phyloP scores from a whole-genome alignment of 2,797 vertebrate species.

The Rhadinocentrus ornatus region DNA sequence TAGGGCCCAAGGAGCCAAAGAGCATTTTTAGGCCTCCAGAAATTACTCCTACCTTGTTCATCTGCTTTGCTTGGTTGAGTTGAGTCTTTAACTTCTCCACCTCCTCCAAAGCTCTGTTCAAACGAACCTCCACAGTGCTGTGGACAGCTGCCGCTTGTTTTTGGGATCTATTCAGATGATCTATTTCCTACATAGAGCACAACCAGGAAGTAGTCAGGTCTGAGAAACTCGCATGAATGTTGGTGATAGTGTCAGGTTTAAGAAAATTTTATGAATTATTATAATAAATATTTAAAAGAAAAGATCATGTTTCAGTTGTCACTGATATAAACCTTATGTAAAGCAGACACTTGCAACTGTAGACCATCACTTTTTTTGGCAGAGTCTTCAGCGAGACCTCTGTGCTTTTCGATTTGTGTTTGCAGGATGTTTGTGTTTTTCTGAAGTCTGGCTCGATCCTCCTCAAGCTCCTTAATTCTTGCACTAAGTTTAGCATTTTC shows the following conservation, averaged over 20 bases:
- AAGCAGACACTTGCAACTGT: constrained; percentile 83
- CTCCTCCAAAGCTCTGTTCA: constrained; percentile 94
- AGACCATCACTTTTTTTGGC: constrained; percentile 85
- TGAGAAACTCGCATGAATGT: background rate
- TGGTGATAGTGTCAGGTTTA: background rate
- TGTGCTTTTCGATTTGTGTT: constrained; percentile 90
- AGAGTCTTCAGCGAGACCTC: constrained; percentile 85
- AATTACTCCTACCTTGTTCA: constrained; percentile 83
- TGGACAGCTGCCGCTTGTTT: constrained; percentile 87
- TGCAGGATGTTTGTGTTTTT: constrained; percentile 83
- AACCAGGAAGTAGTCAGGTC: background rate
- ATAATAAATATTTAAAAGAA: background rate
- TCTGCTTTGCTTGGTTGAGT: constrained; percentile 88
- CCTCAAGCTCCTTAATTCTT: constrained; percentile 87
- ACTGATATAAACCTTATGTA: constrained; percentile 85
- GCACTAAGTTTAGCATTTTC: constrained; percentile 85
- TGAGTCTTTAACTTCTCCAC: constrained; percentile 87
- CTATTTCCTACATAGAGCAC: constrained; percentile 84
- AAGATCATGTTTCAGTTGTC: background rate
- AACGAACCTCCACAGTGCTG: constrained; percentile 86
- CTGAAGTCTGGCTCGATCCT: constrained; percentile 85
- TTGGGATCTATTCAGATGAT: constrained; percentile 84
- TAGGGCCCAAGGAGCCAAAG: too few relatives aligned
- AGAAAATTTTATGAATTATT: background rate
- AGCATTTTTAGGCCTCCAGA: background rate